Evolutionary conservation across 92 coral and sea anemone genomes (phyloP).

Genomic region (Phenganax stokvisi): DNA sequence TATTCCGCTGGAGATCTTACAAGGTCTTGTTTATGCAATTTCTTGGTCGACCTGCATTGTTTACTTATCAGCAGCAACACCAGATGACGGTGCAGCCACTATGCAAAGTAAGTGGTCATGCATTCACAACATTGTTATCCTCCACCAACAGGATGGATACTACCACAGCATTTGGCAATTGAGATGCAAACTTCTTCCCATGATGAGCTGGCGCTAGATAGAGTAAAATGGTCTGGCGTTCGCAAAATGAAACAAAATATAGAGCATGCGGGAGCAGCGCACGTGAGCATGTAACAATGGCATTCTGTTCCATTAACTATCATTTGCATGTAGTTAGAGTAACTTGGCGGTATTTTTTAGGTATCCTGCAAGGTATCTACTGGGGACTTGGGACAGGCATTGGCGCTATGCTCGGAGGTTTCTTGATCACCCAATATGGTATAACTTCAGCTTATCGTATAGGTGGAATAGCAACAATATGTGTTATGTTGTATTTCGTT

Average conservation of each 20-base stretch:
- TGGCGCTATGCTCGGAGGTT: constrained; percentile 88
- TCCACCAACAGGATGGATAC: no score
- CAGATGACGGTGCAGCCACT: constrained; percentile 91
- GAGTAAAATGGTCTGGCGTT: no score
- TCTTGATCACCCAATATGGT: constrained; percentile 80
- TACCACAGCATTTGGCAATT: no score
- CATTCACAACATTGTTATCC: neutral
- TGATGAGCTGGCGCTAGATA: no score
- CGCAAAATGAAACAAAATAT: no score
- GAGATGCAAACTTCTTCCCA: no score
- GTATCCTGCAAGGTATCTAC: constrained; percentile 91
- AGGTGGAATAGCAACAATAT: constrained; percentile 30
- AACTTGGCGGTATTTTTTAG: constrained; percentile 30
- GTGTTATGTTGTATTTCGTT: constrained; percentile 15
- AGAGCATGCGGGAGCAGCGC: no score
- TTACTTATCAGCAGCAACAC: constrained; percentile 87
- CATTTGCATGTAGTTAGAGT: neutral
- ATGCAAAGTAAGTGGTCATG: constrained; percentile 70
- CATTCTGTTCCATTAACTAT: neutral
- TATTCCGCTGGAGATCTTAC: constrained; percentile 72
- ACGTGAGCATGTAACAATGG: no score
- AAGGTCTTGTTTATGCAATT: constrained; percentile 81
- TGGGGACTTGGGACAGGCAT: constrained; percentile 99
- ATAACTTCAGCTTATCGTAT: constrained; percentile 68
- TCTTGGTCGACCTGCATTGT: constrained; percentile 91